These are phyloP conservation scores for Serripes groenlandicus DNA, from an alignment of 2,888 invertebrate species.

Conservation along the genomic window DNA sequence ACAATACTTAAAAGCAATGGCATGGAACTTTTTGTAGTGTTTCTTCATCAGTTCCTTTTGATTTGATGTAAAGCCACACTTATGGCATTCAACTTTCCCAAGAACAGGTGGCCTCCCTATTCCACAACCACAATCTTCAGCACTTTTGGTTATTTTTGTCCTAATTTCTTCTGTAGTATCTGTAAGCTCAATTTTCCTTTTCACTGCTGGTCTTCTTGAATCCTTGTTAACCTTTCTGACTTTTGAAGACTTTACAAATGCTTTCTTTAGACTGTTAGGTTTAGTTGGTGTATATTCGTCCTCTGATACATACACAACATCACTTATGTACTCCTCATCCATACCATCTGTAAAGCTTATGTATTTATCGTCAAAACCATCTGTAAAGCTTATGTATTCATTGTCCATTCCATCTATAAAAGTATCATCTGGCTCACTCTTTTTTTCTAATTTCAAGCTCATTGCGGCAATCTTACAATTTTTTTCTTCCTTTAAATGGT, in stretches of 20 bases:
- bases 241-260: slow-evolving; percentile 7
- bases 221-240: background rate
- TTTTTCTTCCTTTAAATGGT: background rate
- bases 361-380: too few relatives aligned
- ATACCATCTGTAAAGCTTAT: background rate
- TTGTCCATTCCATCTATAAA: background rate
- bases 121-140: background rate
- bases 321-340: slow-evolving; percentile 27
- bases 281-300: slow-evolving; percentile 42
- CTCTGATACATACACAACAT: slow-evolving; percentile 36
- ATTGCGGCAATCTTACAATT: background rate
- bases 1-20: slow-evolving; percentile 55
- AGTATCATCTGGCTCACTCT: background rate
- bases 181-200: background rate
- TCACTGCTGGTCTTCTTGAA: background rate
- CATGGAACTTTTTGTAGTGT: slow-evolving; percentile 37
- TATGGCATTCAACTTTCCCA: slow-evolving; percentile 62
- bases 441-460: background rate
- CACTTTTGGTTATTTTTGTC: background rate
- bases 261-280: slow-evolving; percentile 17
- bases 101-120: slow-evolving; percentile 57
- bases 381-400: slow-evolving; percentile 26
- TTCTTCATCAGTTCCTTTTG: slow-evolving; percentile 48
- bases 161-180: background rate
- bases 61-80: slow-evolving; percentile 56